Conservation (phyloP, 2,113 vertebrate species). For the Archocentrus centrarchus region DNA sequence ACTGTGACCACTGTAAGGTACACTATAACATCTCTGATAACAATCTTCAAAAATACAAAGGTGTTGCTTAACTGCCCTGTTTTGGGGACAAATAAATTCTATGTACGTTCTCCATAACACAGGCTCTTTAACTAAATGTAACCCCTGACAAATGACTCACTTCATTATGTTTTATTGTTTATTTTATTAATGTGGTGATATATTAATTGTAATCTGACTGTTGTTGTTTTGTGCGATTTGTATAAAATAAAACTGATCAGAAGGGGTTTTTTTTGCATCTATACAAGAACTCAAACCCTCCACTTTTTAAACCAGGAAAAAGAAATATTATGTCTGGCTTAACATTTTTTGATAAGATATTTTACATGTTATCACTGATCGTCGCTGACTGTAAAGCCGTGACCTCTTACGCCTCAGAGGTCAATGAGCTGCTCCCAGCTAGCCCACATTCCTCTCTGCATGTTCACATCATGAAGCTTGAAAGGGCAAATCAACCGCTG, state of each 20-base stretch:
- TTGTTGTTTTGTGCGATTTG: too few species aligned
- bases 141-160: too few species aligned
- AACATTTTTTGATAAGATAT: neutral
- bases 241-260: too few species aligned
- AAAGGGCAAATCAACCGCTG: neutral
- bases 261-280: neutral
- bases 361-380: neutral
- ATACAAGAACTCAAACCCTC: neutral
- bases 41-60: neutral
- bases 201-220: too few species aligned
- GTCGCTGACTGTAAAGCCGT: neutral
- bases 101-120: neutral
- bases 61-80: neutral
- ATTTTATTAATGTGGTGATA: too few species aligned
- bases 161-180: too few species aligned
- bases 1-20: neutral
- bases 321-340: neutral
- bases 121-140: too few species aligned
- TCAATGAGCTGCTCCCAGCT: slow-evolving; percentile 13
- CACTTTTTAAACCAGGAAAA: neutral
- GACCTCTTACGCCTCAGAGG: slow-evolving; percentile 10
- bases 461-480: neutral
- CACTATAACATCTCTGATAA: neutral
- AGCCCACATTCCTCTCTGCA: slow-evolving; percentile 31
- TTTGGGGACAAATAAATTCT: neutral